A percentile compares a stretch with the other conserved stretches of the same genome.
Conservation (phyloP, 2,113 vertebrate genomes). For the Oncorhynchus tshawytscha region DNA sequence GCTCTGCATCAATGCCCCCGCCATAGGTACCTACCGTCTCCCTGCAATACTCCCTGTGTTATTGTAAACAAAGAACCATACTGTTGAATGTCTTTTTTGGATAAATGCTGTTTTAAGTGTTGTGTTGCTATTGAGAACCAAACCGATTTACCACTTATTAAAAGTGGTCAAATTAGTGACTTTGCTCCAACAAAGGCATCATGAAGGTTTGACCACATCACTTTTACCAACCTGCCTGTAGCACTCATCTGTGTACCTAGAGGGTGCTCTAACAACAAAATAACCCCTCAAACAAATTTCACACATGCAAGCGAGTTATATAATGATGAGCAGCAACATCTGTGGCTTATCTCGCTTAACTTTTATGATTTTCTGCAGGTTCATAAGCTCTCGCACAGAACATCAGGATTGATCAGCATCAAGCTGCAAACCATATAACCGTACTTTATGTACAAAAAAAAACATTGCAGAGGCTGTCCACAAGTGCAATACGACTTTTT, state of each 20-base stretch:
- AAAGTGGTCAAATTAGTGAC: neutral
- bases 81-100: too few species aligned
- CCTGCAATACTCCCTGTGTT: too few species aligned
- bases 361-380: conserved; percentile 69
- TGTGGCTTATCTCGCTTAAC: conserved; percentile 39
- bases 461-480: conserved; percentile 51
- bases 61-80: too few species aligned
- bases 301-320: conserved; percentile 5
- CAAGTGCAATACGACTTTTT: conserved; percentile 73
- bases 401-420: conserved; percentile 71
- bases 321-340: conserved; percentile 33
- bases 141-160: too few species aligned
- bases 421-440: conserved; percentile 69
- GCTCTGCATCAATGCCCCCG: conserved; percentile 96
- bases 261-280: neutral
- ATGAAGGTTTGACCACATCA: neutral
- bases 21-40: conserved; percentile 82
- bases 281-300: neutral
- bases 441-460: conserved; percentile 76
- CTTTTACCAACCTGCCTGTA: conserved; percentile 20
- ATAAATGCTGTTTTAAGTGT: too few species aligned
- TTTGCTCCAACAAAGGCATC: neutral
- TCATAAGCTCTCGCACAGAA: conserved; percentile 71
- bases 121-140: neutral
- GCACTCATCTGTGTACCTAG: conserved; percentile 13